Conservation (phyloP, 2,113 vertebrate species). For the Thermophis baileyi region DNA sequence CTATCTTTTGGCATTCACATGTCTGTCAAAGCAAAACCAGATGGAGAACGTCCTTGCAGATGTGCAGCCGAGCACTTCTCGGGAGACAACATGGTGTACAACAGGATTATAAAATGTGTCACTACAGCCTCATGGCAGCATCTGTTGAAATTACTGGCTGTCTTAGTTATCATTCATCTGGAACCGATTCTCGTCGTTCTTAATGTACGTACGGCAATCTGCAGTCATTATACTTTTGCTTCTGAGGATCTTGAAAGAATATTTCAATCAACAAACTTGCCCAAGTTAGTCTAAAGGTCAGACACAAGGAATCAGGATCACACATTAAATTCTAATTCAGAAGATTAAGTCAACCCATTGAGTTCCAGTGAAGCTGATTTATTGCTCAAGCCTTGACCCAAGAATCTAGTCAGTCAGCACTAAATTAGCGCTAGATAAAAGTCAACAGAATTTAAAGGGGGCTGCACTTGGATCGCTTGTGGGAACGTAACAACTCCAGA, state of each 20-base stretch:
- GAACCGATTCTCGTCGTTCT: constrained; percentile 12
- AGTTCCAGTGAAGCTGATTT: no score
- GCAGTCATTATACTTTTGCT: constrained; percentile 6
- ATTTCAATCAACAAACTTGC: constrained; percentile 34
- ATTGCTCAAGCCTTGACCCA: no score
- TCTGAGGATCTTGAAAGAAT: constrained; percentile 16
- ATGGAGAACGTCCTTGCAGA: constrained; percentile 47
- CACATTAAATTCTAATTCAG: no score
- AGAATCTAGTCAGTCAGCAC: no score
- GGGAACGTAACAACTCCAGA: no score
- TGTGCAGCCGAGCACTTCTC: constrained; percentile 23
- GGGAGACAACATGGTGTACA: constrained; percentile 30
- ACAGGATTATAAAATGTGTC: constrained; percentile 29
- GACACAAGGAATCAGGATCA: no score
- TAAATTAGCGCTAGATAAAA: no score
- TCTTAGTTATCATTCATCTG: constrained; percentile 38
- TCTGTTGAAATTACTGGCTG: constrained; percentile 24
- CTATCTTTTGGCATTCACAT: constrained; percentile 39
- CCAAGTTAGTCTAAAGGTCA: not conserved
- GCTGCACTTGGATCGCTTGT: no score
- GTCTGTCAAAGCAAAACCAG: constrained; percentile 51
- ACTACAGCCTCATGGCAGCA: constrained; percentile 7
- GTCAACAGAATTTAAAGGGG: no score
- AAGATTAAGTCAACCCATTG: no score
- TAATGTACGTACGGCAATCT: not conserved